These are phyloP conservation scores for Xenotilapia caudafasciata DNA, from an alignment of 2,113 vertebrate genomes.

Conservation along the genomic window DNA sequence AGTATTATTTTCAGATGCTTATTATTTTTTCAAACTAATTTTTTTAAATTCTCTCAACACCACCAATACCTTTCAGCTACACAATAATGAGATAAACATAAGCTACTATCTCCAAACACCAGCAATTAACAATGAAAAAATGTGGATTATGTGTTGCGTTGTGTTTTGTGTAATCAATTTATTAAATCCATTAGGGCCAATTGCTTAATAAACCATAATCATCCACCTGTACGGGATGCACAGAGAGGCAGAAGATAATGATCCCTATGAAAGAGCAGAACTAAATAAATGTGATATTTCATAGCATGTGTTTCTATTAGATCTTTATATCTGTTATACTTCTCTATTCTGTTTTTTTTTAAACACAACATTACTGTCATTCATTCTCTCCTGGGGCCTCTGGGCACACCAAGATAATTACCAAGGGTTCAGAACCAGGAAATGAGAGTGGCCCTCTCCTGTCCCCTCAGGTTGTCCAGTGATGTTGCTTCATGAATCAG, in stretches of 20 bases:
- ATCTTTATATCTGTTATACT: background rate
- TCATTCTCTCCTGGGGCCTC: background rate
- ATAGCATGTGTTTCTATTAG: background rate
- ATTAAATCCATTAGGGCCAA: background rate
- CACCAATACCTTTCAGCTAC: background rate
- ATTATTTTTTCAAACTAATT: background rate
- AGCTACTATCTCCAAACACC: background rate
- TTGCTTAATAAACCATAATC: background rate
- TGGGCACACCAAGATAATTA: constrained; percentile 47
- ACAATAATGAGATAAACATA: background rate
- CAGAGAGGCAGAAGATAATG: background rate
- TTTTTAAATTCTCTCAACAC: background rate
- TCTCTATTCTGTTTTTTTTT: background rate
- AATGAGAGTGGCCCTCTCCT: constrained; percentile 38
- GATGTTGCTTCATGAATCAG: constrained; percentile 39
- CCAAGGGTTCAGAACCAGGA: constrained; percentile 34
- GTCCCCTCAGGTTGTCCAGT: constrained; percentile 42
- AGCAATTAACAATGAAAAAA: background rate
- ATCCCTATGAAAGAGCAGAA: background rate
- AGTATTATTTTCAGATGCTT: background rate
- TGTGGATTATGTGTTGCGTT: background rate
- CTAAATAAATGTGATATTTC: background rate
- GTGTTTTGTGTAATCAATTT: background rate
- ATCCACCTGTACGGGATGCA: background rate
- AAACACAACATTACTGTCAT: background rate